Conservation (phyloP, 2,888 invertebrate species). For the Caenorhabditis sp. region DNA sequence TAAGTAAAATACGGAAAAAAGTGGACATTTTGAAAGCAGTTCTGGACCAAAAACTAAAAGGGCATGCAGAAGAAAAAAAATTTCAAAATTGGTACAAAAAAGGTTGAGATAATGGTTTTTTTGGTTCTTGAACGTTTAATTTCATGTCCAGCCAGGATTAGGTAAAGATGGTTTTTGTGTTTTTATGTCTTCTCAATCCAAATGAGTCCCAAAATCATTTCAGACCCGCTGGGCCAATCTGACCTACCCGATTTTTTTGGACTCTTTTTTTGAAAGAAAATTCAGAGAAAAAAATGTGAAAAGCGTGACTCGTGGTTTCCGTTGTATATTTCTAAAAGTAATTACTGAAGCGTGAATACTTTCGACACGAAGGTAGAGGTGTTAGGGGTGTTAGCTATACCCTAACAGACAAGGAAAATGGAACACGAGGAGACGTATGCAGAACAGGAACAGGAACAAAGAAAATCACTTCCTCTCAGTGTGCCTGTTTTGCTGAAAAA, state of each 20-base stretch:
- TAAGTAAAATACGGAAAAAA: too few species aligned
- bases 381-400: constrained; percentile 14
- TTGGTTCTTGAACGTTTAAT: constrained; percentile 1
- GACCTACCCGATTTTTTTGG: constrained; percentile 38
- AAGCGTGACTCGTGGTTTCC: constrained; percentile 44
- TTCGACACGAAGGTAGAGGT: constrained; percentile 19
- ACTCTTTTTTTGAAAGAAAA: constrained; percentile 1
- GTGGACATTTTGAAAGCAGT: too few species aligned
- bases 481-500: constrained; percentile 24
- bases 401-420: constrained; percentile 29
- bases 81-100: too few species aligned
- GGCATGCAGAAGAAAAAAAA: too few species aligned
- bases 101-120: neutral
- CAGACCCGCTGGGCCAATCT: neutral
- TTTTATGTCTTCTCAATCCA: neutral
- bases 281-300: constrained; percentile 31
- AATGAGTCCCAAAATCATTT: too few species aligned
- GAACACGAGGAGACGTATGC: constrained; percentile 34
- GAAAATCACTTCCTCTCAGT: constrained; percentile 53
- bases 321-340: constrained; percentile 23
- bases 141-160: neutral
- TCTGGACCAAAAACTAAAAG: neutral
- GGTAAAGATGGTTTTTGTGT: neutral
- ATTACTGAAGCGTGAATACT: constrained; percentile 53
- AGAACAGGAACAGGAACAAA: constrained; percentile 51